These are phyloP conservation scores for Spilosoma lubricipeda DNA, from an alignment of 2,888 invertebrate genomes.

Conservation along the genomic window DNA sequence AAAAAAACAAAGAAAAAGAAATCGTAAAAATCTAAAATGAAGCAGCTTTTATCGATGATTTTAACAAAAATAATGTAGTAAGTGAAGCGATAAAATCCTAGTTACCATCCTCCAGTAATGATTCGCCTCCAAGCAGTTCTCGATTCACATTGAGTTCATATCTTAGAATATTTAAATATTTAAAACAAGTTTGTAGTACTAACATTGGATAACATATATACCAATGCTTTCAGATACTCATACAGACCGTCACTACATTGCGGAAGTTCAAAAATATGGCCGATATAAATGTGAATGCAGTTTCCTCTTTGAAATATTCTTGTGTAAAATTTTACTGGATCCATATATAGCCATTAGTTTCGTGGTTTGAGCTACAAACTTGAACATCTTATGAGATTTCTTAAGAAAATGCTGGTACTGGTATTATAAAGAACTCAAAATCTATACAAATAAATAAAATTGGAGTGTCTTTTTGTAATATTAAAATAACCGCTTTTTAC, in stretches of 20 bases:
- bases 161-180: neutral
- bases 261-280: slow-evolving; percentile 10
- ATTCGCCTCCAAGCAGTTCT: neutral
- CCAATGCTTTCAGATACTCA: slow-evolving; percentile 5
- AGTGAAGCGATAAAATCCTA: neutral
- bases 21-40: neutral
- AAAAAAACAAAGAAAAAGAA: neutral
- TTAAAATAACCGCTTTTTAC: too few species aligned
- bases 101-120: neutral
- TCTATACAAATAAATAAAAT: too few species aligned
- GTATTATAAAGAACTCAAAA: too few species aligned
- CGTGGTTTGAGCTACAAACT: slow-evolving; percentile 2
- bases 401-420: neutral
- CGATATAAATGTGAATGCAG: slow-evolving; percentile 9
- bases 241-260: slow-evolving; percentile 1
- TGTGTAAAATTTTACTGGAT: slow-evolving; percentile 15
- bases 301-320: slow-evolving; percentile 13
- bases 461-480: too few species aligned
- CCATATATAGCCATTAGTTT: neutral
- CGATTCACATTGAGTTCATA: neutral
- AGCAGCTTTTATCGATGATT: neutral
- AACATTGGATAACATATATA: neutral
- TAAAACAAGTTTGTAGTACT: neutral
- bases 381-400: slow-evolving; percentile 2
- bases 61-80: too few species aligned